Base-by-base conservation (phyloP, 2,888 invertebrate species). In the Bruchidius siliquastri region DNA sequence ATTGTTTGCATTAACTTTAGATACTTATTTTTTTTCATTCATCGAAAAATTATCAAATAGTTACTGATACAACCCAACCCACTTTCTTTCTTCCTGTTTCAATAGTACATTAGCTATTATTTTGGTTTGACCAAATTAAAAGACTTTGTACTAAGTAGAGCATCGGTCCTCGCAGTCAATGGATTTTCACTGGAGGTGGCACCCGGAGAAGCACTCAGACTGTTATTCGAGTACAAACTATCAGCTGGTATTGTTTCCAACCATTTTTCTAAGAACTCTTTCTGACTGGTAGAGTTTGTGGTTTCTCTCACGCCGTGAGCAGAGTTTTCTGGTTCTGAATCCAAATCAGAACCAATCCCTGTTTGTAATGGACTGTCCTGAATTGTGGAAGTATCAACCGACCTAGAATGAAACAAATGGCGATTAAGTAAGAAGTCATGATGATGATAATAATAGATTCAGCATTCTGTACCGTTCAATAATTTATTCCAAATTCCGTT, bases 111-210 rank as follows among this genome's bases (percentile, higher is more conserved):
- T 3, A 8, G 8, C 20, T 71, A 21, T 75, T 79, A 78, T 77
- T 84, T 85, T 49, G 84, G 85, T 81, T 82, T 86, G 20, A 87
- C 85, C 78, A 86, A 83, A 83, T 87, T 86, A 78, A 87, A 87
- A 2, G 86, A 84, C 74, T 85, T 86, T 32, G 84, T 84, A 68
- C 81, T 83, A 71, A 85, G 78, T 76, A 87, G 79, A 49, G 86
- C 86, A 74, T 86, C 84, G n/a, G 87, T 86, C 70, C 87, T 80
- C 21, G 82, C 81, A 26, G 84, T 86, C 68, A 86, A 75, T 22
- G 84, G 84, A 77, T 79, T 22, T 68, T 68, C 68, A 22, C 22
- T 20, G 10, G 68, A 68, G 8, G 10, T 21, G 10, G 68, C 10
- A 22, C 71, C 71, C 32, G 21, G 26, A 71, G 71, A 71, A 30